Percentiles rank a stretch among this genome's conserved stretches.
These are phyloP conservation scores for Drosophila insularis DNA, from an alignment of 1,140 invertebrate species.

Conservation along the genomic window DNA sequence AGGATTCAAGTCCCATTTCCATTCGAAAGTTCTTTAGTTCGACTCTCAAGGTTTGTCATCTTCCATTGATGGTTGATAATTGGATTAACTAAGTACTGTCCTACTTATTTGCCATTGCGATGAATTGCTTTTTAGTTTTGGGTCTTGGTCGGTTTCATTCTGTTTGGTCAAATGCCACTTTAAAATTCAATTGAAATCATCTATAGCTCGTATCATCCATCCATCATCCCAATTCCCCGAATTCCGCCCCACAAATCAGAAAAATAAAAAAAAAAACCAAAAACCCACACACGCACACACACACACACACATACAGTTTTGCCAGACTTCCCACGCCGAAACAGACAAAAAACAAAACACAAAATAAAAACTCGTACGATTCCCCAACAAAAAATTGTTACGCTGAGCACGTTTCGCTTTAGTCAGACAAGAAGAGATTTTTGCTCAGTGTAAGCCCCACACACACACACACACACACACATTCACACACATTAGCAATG, in stretches of 20 bases:
- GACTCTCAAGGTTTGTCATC: too few species aligned
- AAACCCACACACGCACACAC: conserved; percentile 22
- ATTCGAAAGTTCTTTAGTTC: too few species aligned
- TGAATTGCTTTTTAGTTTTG: background rate
- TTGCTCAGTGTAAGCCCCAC: conserved; percentile 59
- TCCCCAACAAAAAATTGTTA: conserved; percentile 46
- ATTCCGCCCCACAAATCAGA: conserved; percentile 9
- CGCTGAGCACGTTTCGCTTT: conserved; percentile 52
- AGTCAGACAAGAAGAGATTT: conserved; percentile 48
- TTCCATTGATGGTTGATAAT: background rate
- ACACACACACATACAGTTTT: conserved; percentile 18
- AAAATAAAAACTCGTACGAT: conserved; percentile 19
- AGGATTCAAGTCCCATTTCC: too few species aligned
- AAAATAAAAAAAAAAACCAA: background rate
- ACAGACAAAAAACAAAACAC: background rate
- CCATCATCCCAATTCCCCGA: conserved; percentile 9
- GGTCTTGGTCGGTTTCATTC: background rate
- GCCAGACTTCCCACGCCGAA: conserved; percentile 17
- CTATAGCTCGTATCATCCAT: background rate
- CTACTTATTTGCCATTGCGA: background rate
- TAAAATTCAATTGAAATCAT: conserved; percentile 14
- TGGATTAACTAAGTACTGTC: background rate
- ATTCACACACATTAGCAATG: conserved; percentile 17
- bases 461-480: conserved; percentile 12
- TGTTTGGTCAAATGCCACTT: background rate